A percentile compares a stretch with the other conserved stretches of the same genome.
Conservation (phyloP, 2,113 vertebrate genomes). For the Archocentrus centrarchus region DNA sequence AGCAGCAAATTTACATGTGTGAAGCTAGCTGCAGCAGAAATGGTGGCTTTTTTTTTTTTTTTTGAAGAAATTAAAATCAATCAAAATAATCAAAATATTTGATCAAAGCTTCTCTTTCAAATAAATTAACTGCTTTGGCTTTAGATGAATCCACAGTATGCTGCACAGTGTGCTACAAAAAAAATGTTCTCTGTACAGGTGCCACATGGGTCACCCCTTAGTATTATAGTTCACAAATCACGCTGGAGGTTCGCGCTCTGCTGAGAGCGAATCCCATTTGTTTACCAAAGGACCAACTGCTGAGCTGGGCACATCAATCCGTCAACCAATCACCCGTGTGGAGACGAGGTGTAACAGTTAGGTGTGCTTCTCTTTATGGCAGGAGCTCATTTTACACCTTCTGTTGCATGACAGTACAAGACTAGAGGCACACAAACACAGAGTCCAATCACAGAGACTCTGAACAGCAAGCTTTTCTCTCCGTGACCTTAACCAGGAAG, state of each 20-base stretch:
- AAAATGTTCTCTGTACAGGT: conserved; percentile 39
- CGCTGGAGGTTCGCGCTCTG: conserved; percentile 34
- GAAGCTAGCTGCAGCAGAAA: too few relatives aligned
- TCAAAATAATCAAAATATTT: not conserved
- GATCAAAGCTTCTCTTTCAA: too few relatives aligned
- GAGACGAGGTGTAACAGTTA: conserved; percentile 34
- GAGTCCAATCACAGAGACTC: conserved; percentile 13
- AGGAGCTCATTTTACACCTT: conserved; percentile 64
- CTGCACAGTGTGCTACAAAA: not conserved
- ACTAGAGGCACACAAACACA: conserved; percentile 12
- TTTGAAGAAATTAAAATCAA: not conserved
- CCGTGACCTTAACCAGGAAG: conserved; percentile 40
- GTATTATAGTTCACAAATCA: conserved; percentile 57
- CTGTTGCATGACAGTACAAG: conserved; percentile 59
- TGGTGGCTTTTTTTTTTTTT: too few relatives aligned
- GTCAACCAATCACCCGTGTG: conserved; percentile 51
- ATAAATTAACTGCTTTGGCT: not conserved
- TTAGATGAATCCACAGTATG: not conserved
- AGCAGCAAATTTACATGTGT: too few relatives aligned
- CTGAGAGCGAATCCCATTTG: conserved; percentile 52
- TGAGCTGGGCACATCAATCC: conserved; percentile 32
- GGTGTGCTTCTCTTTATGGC: conserved; percentile 61
- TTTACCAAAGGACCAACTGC: conserved; percentile 45
- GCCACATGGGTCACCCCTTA: conserved; percentile 48
- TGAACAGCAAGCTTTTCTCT: conserved; percentile 52